Base-by-base conservation (phyloP, 2,888 invertebrate genomes). In the Platycheirus albimanus region DNA sequence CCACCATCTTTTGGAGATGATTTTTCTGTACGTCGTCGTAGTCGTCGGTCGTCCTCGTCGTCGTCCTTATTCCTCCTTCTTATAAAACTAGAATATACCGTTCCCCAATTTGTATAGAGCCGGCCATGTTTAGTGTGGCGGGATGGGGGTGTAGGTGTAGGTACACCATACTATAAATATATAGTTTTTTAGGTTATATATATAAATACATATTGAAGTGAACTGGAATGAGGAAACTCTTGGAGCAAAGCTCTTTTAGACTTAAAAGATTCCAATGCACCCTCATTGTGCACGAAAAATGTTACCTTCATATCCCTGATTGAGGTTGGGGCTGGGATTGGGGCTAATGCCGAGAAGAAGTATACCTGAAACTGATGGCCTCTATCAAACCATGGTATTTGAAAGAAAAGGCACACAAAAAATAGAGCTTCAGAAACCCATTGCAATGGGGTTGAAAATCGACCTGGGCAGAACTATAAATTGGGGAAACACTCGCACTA, bases 251-350 rank as follows among this genome's bases (percentile, higher is more conserved):
- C 74, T 78, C 83, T 72, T 78, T 83, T 78, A 61, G 83, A 74
- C 69, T 83, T 72, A 72, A 83, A 83, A 78, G 83, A 83, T 83
- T 83, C 78, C 83, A 74, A 58, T 83, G 78, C 69, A 83, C 83
- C 83, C 83, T 83, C 83, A 83, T 83, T 83, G 83, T 74, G 78
- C 69, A 69, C 78, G 67, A 30, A 69, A 72, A 69, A 69, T 69
- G 67, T 78, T 83, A 78, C 83, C 83, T 78, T 83, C 69, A 83
- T 78, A 83, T 83, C 72, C n/a, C 74, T 64, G 45, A 43, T 78
- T 83, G 78, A 83, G 64, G 83, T 83, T 78, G 78, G 78, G 51
- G 72, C 77, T 83, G 78, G 78, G 64, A 78, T 83, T 78, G 78
- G 78, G 51, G 72, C 77, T 77, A 78, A 78, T 81, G 38, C 71